These are phyloP conservation scores for Epinephelus awoara DNA, from an alignment of 2,797 vertebrate genomes.

Conservation along the genomic window DNA sequence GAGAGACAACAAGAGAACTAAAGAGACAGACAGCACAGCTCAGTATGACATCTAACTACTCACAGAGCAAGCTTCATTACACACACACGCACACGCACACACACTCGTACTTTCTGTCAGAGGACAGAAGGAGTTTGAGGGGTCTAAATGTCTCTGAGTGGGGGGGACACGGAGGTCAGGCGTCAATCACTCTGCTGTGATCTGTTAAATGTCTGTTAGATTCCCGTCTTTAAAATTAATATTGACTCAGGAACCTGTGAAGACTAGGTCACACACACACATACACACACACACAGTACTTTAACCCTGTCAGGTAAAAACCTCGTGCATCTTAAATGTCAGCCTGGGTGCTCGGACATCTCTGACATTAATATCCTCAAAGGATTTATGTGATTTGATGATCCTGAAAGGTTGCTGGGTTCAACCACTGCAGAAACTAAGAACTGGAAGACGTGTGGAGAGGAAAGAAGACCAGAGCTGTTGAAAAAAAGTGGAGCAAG, in stretches of 20 bases:
- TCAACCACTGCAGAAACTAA: not conserved
- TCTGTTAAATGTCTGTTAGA: conserved; percentile 40
- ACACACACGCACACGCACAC: not conserved
- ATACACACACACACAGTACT: conserved; percentile 6
- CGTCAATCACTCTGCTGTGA: conserved; percentile 43
- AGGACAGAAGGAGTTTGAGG: conserved; percentile 33
- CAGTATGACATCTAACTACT: conserved; percentile 59
- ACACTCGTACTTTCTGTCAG: conserved; percentile 21
- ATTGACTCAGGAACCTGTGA: conserved; percentile 26
- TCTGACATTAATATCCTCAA: conserved; percentile 2
- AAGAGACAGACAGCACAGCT: not conserved
- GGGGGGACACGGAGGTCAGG: not conserved
- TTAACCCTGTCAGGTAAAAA: conserved; percentile 23
- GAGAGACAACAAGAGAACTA: not conserved
- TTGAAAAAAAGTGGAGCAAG: no score
- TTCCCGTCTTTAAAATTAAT: conserved; percentile 41
- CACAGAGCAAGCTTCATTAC: conserved; percentile 27
- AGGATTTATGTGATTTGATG: not conserved
- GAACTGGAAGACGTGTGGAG: not conserved
- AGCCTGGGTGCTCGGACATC: not conserved
- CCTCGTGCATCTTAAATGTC: conserved; percentile 4
- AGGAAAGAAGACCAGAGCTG: not conserved
- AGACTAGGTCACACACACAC: not conserved
- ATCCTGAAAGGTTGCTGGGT: not conserved
- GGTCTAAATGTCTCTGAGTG: conserved; percentile 13